These are phyloP conservation scores for Drosophila setifemur DNA, from an alignment of 1,140 invertebrate genomes.

Conservation along the genomic window DNA sequence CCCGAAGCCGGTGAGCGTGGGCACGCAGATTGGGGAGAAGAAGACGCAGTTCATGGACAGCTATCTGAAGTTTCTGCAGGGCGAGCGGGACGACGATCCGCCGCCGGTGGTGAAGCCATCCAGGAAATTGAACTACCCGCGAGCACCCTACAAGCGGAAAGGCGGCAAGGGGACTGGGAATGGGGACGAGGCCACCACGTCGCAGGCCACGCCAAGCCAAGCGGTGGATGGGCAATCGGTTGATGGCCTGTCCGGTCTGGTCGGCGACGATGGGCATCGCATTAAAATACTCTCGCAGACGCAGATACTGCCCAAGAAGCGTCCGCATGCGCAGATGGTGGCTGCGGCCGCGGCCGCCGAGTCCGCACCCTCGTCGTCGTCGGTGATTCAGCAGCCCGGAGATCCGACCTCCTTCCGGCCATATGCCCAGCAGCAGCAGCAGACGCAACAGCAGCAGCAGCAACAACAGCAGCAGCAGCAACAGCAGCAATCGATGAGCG, in stretches of 20 bases:
- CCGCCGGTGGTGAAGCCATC: conserved; percentile 84
- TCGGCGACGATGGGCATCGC: conserved; percentile 78
- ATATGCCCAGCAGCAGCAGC: conserved; percentile 66
- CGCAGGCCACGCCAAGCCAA: conserved; percentile 54
- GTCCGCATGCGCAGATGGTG: conserved; percentile 78
- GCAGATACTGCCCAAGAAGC: conserved; percentile 80
- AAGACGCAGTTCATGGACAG: conserved; percentile 92
- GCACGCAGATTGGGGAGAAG: conserved; percentile 84
- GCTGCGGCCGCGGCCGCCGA: conserved; percentile 72
- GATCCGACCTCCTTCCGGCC: conserved; percentile 79
- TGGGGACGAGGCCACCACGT: conserved; percentile 46
- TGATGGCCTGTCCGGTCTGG: conserved; percentile 39
- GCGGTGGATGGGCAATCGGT: conserved; percentile 21
- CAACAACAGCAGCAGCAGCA: conserved; percentile 55
- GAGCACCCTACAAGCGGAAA: conserved; percentile 66
- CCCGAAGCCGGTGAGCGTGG: conserved; percentile 84
- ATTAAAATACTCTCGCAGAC: conserved; percentile 82
- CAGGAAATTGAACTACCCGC: conserved; percentile 72
- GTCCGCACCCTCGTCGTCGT: conserved; percentile 60
- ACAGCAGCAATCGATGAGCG: conserved; percentile 39
- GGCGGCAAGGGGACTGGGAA: conserved; percentile 33
- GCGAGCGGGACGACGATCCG: conserved; percentile 90
- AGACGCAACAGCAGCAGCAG: conserved; percentile 25
- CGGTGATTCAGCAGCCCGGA: conserved; percentile 72
- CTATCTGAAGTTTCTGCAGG: conserved; percentile 92